Evolutionary conservation across 2,888 invertebrate genomes (phyloP).

Genomic region (Junonia oenone): DNA sequence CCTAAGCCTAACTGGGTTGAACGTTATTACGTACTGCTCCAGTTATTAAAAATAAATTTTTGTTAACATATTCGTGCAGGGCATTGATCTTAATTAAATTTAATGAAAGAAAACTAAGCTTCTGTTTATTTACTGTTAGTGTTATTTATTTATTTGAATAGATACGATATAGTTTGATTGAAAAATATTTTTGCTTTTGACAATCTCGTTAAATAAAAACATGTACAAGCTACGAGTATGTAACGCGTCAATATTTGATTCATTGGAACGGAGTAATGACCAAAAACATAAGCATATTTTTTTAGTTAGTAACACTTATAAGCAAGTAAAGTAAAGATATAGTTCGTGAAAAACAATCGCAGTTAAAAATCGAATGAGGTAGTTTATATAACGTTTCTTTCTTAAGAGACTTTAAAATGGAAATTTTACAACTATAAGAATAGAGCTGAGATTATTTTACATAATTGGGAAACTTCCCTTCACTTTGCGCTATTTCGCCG

Average conservation of each 20-base stretch:
- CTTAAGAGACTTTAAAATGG: neutral
- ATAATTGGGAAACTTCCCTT: neutral
- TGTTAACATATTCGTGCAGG: slow-evolving; percentile 1
- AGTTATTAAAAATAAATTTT: slow-evolving; percentile 23
- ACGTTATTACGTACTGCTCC: slow-evolving; percentile 25
- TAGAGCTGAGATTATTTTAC: neutral
- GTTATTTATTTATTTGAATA: neutral
- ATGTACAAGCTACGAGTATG: too few relatives aligned
- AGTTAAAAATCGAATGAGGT: too few relatives aligned
- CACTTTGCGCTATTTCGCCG: neutral
- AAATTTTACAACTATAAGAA: neutral
- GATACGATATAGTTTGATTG: too few relatives aligned
- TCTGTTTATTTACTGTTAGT: neutral
- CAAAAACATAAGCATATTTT: too few relatives aligned
- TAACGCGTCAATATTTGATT: too few relatives aligned
- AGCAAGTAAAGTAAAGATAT: too few relatives aligned
- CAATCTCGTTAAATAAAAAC: too few relatives aligned
- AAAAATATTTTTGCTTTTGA: too few relatives aligned
- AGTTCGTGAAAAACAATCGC: too few relatives aligned
- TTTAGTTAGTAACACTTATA: too few relatives aligned
- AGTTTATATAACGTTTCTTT: too few relatives aligned
- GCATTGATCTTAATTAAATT: neutral
- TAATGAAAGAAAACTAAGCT: neutral
- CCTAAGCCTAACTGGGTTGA: slow-evolving; percentile 28
- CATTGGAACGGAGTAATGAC: too few relatives aligned